Percentiles rank a stretch among this genome's conserved stretches.
Conservation (phyloP, 2,797 vertebrate species). For the Todus mexicanus region DNA sequence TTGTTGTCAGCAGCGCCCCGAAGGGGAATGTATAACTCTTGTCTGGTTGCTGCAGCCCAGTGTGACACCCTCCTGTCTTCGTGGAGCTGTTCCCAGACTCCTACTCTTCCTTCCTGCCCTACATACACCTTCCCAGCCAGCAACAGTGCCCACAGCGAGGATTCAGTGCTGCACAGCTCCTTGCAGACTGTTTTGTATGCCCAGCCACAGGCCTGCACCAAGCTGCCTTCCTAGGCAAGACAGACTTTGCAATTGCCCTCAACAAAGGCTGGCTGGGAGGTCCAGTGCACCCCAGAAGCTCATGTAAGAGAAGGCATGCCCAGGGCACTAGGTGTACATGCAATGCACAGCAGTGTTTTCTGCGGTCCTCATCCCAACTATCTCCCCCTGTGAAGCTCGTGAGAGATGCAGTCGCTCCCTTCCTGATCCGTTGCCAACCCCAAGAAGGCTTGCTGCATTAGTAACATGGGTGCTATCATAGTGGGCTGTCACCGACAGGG, state of each 20-base stretch:
- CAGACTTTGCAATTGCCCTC: background rate
- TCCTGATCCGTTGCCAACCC: too few species aligned
- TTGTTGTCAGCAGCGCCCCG: fast-evolving
- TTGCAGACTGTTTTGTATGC: background rate
- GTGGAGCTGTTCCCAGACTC: background rate
- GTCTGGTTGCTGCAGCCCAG: background rate
- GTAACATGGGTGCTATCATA: background rate
- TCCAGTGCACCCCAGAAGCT: background rate
- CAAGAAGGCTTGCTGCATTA: background rate
- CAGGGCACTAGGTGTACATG: background rate
- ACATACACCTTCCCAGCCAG: background rate
- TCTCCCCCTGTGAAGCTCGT: background rate
- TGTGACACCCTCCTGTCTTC: background rate
- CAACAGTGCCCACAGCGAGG: background rate
- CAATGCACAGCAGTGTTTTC: background rate
- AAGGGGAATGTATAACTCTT: fast-evolving
- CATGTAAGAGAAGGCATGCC: background rate
- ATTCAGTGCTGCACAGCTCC: background rate
- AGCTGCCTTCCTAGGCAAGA: background rate
- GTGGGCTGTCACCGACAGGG: fast-evolving
- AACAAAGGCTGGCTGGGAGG: background rate
- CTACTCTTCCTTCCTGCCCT: background rate
- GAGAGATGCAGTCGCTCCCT: background rate
- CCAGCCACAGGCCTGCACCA: too few species aligned
- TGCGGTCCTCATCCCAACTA: background rate